Evolutionary conservation across 2,113 vertebrate genomes (phyloP), one percentile per base, ranked within the genome.

Genomic region (Clupea harengus): DNA sequence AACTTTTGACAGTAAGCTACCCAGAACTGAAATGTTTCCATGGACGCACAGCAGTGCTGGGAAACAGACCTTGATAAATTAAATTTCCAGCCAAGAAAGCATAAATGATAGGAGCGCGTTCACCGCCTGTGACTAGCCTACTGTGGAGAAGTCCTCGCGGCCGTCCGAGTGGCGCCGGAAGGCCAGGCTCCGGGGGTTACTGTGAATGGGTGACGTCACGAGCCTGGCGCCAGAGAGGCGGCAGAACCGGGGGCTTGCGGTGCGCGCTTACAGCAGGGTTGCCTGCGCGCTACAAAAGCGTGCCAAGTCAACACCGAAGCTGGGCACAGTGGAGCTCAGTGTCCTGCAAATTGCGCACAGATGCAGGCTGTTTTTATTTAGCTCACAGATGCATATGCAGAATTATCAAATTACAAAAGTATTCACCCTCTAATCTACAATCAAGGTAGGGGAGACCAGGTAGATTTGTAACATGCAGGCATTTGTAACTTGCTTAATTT

Each of bases 221-320:
- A 91, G 90, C 89, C 92, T 93, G 94, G 94, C 94, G 94, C 95
- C 95, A 93, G 92, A 88, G 90, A 93, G 95, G 93, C 95, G 93
- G 82, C 39, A 45, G 80, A 92, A 91, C 90, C 90, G 88, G 88
- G 92, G 89, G 91, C 92, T 88, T 81, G 87, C 87, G 88, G 91
- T 90, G 90, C 89, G 88, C 85, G 7, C n/a, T 64, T 57, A 89
- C 91, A 81, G 88, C 88, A 49, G 45, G n/a, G 20, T 81, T 83
- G 25, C 17, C n/a, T 85, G 64, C 64, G 67, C 83, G 89, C 46
- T 39, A 18, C 8, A 28, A 20, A 6, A 50, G 32, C 6, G 84
- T 82, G 93, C 92, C 93, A 87, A 94, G 93, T 91, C 92, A 94
- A 93, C 94, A 94, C 22, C 91, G 92, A 92, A 93, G 92, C 92